Evolutionary conservation across 2,113 vertebrate species (phyloP).

Genomic region (Corythoichthys haematopterus): DNA sequence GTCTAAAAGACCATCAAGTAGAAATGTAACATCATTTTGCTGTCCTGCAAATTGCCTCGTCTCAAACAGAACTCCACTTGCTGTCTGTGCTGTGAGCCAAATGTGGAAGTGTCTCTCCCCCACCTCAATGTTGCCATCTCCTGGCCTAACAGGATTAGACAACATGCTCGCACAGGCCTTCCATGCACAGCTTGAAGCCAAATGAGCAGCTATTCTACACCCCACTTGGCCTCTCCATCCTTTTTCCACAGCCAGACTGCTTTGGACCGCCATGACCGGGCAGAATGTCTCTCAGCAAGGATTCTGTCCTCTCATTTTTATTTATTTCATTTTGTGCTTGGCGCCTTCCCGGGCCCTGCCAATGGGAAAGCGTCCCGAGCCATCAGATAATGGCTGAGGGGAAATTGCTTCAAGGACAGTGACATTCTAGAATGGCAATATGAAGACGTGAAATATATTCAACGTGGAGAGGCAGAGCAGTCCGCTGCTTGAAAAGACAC

Average conservation of each 20-base stretch:
- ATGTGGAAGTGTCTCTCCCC: slow-evolving; percentile 25
- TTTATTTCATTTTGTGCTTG: slow-evolving; percentile 29
- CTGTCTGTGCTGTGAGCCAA: slow-evolving; percentile 19
- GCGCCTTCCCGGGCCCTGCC: slow-evolving; percentile 57
- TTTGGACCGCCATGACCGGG: slow-evolving; percentile 55
- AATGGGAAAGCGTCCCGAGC: slow-evolving; percentile 56
- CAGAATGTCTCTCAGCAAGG: slow-evolving; percentile 53
- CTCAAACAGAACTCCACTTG: slow-evolving; percentile 9
- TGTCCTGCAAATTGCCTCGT: slow-evolving; percentile 12
- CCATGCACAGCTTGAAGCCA: slow-evolving; percentile 51
- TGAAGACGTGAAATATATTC: slow-evolving; percentile 62
- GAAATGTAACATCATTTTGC: slow-evolving; percentile 9
- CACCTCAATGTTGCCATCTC: slow-evolving; percentile 71
- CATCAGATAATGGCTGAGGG: slow-evolving; percentile 69
- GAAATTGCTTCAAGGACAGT: slow-evolving; percentile 69
- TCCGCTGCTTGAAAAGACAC: slow-evolving; percentile 56
- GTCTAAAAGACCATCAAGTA: neutral
- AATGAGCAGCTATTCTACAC: slow-evolving; percentile 68
- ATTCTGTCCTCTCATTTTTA: slow-evolving; percentile 48
- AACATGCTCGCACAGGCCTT: slow-evolving; percentile 25
- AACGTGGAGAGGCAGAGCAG: slow-evolving; percentile 44
- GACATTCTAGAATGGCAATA: slow-evolving; percentile 58
- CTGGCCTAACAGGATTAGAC: slow-evolving; percentile 59
- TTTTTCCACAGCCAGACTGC: slow-evolving; percentile 61
- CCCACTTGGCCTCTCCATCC: slow-evolving; percentile 68